Conservation (phyloP, 2,888 invertebrate genomes). For the Limulus polyphemus region DNA sequence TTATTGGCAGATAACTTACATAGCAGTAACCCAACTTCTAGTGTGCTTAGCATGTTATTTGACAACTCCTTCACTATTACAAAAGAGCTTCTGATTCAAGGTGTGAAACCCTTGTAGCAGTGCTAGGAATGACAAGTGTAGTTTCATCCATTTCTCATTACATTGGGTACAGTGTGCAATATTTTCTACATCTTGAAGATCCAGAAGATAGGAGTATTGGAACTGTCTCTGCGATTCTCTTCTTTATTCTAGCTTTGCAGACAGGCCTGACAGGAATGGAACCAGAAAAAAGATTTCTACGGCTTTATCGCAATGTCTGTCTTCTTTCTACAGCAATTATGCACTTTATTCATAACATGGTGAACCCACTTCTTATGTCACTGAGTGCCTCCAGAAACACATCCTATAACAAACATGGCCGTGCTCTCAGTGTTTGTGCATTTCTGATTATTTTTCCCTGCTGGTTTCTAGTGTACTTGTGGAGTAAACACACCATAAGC, state of each 20-base stretch:
- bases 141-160: slow-evolving; percentile 80
- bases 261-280: slow-evolving; percentile 76
- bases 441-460: slow-evolving; percentile 69
- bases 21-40: slow-evolving; percentile 9
- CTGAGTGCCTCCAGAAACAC: slow-evolving; percentile 43
- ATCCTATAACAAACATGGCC: slow-evolving; percentile 54
- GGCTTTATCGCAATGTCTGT: slow-evolving; percentile 80
- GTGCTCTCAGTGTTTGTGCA: slow-evolving; percentile 69
- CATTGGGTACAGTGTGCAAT: slow-evolving; percentile 76
- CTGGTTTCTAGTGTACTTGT: slow-evolving; percentile 57
- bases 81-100: slow-evolving; percentile 62
- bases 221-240: slow-evolving; percentile 83
- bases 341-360: slow-evolving; percentile 80
- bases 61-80: slow-evolving; percentile 36
- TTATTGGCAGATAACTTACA: slow-evolving; percentile 21
- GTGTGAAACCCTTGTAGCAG: slow-evolving; percentile 79
- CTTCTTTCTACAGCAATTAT: slow-evolving; percentile 77
- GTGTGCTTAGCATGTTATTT: slow-evolving; percentile 8
- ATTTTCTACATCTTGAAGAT: slow-evolving; percentile 70
- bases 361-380: slow-evolving; percentile 83
- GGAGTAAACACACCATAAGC: slow-evolving; percentile 71
- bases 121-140: slow-evolving; percentile 77
- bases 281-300: slow-evolving; percentile 70
- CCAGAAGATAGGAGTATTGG: slow-evolving; percentile 85
- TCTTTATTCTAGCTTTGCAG: slow-evolving; percentile 80